Evolutionary conservation across 2,888 invertebrate genomes (phyloP), one percentile per base, ranked within the genome.

Genomic region (Troides aeacus): DNA sequence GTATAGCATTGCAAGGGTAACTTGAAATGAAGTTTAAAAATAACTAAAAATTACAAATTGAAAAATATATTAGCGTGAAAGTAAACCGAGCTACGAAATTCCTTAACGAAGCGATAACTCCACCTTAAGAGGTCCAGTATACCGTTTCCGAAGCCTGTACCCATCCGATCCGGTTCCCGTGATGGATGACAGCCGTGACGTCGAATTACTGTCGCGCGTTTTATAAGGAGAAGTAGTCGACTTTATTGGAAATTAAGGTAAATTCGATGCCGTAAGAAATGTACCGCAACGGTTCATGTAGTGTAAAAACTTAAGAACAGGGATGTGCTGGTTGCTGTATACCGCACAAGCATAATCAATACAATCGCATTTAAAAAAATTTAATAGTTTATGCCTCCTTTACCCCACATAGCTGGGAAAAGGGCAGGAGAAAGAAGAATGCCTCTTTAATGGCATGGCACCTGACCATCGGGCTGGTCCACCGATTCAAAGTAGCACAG

Each of bases 151-250:
- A 64, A 59, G 73, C 74, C 46, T n/a, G 62, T 42, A 71, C 72
- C 64, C 71, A 68, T 72, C 72, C 72, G 74, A 72, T 74, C 73
- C 74, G 74, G 73, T 74, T 72, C 64, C 59, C 53, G 60, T 74
- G 75, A 74, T 72, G 72, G 73, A 75, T 74, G 74, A 64, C 68
- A 36, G 71, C 65, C 64, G 71, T 76, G 75, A 76, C 75, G 74
- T 73, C 75, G 74, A 72, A 72, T 73, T 72, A 74, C 71, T 64
- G 72, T 72, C 71, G 69, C 69, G 66, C 72, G 65, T 66, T 71
- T 72, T 71, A 57, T 62, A 61, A 66, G 72, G 72, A 71, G 39
- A 75, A 73, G 75, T 72, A 71, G 71, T 63, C 61, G 71, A 71
- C 50, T 64, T 50, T 61, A 67, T 68, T 58, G 65, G 67, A 63